A percentile compares a stretch with the other conserved stretches of the same genome.
Evolutionary conservation across 2,888 invertebrate species (phyloP).

Genomic region (Plebejus melissa): DNA sequence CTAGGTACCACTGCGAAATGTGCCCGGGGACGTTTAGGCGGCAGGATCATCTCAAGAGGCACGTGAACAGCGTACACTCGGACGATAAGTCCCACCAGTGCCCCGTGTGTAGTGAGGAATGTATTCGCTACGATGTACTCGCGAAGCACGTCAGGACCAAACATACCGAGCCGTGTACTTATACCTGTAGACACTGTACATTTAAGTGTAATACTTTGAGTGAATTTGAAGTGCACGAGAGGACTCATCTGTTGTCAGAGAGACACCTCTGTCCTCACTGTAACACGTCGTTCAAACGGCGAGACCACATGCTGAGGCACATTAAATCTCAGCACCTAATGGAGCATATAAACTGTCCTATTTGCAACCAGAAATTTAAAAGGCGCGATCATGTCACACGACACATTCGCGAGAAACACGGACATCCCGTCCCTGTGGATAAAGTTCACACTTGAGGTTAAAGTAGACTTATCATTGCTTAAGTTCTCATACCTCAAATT

Average conservation of each 20-base stretch:
- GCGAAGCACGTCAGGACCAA: slow-evolving; percentile 48
- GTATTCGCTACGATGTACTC: slow-evolving; percentile 45
- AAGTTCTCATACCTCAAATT: not conserved
- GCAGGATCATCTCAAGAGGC: slow-evolving; percentile 54
- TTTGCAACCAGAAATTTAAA: slow-evolving; percentile 52
- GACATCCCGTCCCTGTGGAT: slow-evolving; percentile 32
- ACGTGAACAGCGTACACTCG: slow-evolving; percentile 48
- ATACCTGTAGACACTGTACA: slow-evolving; percentile 47
- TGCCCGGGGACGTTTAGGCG: slow-evolving; percentile 48
- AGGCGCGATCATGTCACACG: slow-evolving; percentile 54
- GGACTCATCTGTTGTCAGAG: slow-evolving; percentile 40
- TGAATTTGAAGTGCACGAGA: slow-evolving; percentile 47
- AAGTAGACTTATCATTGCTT: not conserved
- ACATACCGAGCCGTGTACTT: slow-evolving; percentile 42
- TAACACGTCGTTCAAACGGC: slow-evolving; percentile 48
- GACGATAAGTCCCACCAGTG: slow-evolving; percentile 43
- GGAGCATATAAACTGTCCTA: slow-evolving; percentile 45
- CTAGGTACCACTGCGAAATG: slow-evolving; percentile 43
- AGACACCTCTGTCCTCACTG: slow-evolving; percentile 51
- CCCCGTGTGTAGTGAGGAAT: slow-evolving; percentile 50
- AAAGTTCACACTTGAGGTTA: not conserved
- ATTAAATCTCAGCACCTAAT: slow-evolving; percentile 53
- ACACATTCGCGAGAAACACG: slow-evolving; percentile 56
- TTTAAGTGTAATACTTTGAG: slow-evolving; percentile 41
- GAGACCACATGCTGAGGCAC: slow-evolving; percentile 58